phyloP scores from a whole-genome alignment of 2,113 vertebrate species.

The Beaufortia kweichowensis region DNA sequence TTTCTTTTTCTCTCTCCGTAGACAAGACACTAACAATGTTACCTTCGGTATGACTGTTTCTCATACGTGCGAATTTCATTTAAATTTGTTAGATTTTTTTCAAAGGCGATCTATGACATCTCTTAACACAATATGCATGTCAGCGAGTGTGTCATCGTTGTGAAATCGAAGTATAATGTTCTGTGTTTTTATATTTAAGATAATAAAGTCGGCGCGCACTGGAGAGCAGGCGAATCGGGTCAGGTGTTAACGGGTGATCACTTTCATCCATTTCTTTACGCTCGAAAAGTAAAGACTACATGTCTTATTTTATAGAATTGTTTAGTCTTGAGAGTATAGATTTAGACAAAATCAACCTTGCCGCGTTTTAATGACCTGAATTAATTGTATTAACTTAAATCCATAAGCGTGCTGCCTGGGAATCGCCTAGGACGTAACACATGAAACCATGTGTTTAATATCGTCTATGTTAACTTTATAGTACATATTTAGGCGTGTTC shows the following conservation, averaged over 20 bases:
- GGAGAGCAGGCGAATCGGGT: constrained; percentile 75
- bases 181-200: neutral
- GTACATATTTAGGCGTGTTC: neutral
- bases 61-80: constrained; percentile 24
- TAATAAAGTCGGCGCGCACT: constrained; percentile 69
- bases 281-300: constrained; percentile 49
- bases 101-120: neutral
- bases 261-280: constrained; percentile 71
- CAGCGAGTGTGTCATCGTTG: neutral
- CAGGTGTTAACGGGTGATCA: constrained; percentile 73
- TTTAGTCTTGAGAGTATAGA: constrained; percentile 50
- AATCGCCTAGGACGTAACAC: neutral
- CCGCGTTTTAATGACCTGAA: neutral
- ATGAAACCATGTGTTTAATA: neutral
- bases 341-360: constrained; percentile 19
- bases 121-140: neutral
- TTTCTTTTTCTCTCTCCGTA: neutral
- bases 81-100: neutral
- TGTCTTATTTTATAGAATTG: constrained; percentile 81
- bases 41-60: constrained; percentile 15
- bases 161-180: neutral
- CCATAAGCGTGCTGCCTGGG: neutral
- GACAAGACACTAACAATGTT: constrained; percentile 43
- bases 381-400: constrained; percentile 53
- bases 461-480: neutral